Base-by-base conservation (phyloP, 2,888 invertebrate genomes). In the Portevinia maculata region DNA sequence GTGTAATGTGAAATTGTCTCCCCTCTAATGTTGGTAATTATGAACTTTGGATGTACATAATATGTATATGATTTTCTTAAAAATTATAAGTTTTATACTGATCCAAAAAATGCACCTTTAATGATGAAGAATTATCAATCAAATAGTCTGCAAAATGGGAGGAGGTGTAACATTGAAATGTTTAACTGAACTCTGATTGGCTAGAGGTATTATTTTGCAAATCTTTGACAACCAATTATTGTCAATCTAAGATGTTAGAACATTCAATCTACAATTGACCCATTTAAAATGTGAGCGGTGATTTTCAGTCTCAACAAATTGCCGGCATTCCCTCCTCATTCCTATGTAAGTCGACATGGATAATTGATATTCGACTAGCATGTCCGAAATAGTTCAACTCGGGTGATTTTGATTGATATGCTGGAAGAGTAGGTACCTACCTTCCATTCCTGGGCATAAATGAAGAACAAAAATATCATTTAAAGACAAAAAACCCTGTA, bases 1-100 rank as follows among this genome's bases (percentile, higher is more conserved):
- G 55, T 59, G 53, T 74, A 74, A 79, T 74, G 60, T 48, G 48
- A 41, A 71, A 71, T 71, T 53, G 24, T 34, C 62, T 44, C 21
- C 53, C 34, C 17, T 62, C 53, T 62, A 71, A 71, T 62, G 60
- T 13, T 62, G 50, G 71, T 32, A 62, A 53, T 70, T 70, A 52
- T 15, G 39, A 32, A 39, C 39, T 39, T 34, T n/a, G 19, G 5
- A 44, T 11, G 8, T 44, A 44, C 11, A 34, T 34, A n/a, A n/a
- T n/a, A 8, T 9, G 9, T 8, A 34, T 5, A 52, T 19, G 15
- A 41, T 39, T 39, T 30, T 8, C n/a, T n/a, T n/a, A n/a, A n/a
- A n/a, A n/a, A n/a, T n/a, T n/a, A n/a, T n/a, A n/a, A n/a, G n/a
- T n/a, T n/a, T n/a, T n/a, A n/a, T n/a, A 15, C 39, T 15, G 39